phyloP scores from a whole-genome alignment of 2,888 invertebrate species.

The Phalera bucephala region DNA sequence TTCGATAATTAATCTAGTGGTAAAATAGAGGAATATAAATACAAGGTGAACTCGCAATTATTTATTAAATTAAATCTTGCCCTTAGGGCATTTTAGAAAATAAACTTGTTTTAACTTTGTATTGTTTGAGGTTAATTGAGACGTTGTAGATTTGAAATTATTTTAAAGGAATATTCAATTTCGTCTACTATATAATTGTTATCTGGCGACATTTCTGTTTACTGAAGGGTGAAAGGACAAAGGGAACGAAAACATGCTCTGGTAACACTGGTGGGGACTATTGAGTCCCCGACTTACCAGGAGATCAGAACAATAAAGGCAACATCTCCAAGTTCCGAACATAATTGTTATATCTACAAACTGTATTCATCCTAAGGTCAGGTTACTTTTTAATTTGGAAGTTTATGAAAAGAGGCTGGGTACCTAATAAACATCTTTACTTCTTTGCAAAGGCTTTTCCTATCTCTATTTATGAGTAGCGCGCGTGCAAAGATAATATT shows the following conservation, averaged over 20 bases:
- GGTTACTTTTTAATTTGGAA: too few species aligned
- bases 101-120: neutral
- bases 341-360: too few species aligned
- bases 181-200: too few species aligned
- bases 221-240: neutral
- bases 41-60: neutral
- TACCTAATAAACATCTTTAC: too few species aligned
- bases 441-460: too few species aligned
- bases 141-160: too few species aligned
- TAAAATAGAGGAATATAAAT: constrained; percentile 1
- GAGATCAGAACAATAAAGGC: constrained; percentile 16
- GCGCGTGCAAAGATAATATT: too few species aligned
- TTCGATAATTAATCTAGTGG: constrained; percentile 1
- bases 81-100: neutral
- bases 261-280: too few species aligned
- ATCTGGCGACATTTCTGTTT: neutral
- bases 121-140: neutral
- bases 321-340: constrained; percentile 7
- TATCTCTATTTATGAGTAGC: too few species aligned
- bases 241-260: constrained; percentile 3
- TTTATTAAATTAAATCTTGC: neutral
- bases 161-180: too few species aligned
- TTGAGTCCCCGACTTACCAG: constrained; percentile 7
- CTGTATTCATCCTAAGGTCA: too few species aligned
- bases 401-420: too few species aligned